phyloP scores from a whole-genome alignment of 2,797 vertebrate species.

The Lepus townsendii region DNA sequence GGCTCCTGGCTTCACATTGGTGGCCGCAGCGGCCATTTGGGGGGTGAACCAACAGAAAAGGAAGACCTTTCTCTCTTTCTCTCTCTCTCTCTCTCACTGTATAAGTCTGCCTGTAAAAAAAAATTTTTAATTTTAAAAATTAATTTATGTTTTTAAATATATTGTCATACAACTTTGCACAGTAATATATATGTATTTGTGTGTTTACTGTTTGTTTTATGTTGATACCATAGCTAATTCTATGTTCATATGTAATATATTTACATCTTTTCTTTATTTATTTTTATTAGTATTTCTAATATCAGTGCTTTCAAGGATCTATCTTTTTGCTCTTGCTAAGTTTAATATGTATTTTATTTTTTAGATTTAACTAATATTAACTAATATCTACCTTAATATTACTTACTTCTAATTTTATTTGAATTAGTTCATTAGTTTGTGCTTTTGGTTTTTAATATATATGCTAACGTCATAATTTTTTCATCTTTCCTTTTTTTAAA shows the following conservation, averaged over 20 bases:
- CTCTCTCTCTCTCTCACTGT: no score
- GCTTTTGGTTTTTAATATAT: neutral
- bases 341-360: neutral
- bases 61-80: no score
- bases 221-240: neutral
- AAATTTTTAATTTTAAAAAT: neutral
- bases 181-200: neutral
- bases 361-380: neutral
- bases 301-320: neutral
- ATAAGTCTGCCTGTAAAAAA: no score
- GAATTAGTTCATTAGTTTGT: constrained; percentile 19
- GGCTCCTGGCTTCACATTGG: no score
- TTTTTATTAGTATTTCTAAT: neutral
- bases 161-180: neutral
- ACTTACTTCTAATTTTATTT: constrained; percentile 38
- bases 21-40: no score
- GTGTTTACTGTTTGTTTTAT: neutral
- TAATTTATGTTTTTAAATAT: constrained; percentile 21
- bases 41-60: no score
- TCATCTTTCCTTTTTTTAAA: neutral
- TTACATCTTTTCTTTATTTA: neutral
- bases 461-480: neutral
- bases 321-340: neutral
- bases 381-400: neutral
- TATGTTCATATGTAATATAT: neutral